Percentiles rank a stretch among this genome's conserved stretches.
Conservation (phyloP, 2,888 invertebrate genomes). For the Nemapogon koenigi region DNA sequence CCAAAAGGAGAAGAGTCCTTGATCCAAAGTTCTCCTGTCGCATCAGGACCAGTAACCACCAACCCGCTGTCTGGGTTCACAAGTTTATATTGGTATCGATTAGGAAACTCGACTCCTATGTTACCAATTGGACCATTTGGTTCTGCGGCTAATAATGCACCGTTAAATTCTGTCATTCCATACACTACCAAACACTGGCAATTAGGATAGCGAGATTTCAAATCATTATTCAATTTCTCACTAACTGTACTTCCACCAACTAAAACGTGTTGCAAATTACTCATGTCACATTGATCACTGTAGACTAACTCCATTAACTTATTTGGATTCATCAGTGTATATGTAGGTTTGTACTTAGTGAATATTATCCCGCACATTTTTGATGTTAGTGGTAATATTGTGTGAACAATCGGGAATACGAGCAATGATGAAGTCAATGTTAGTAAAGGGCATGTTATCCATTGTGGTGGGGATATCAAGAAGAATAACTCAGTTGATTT, state of each 20-base stretch:
- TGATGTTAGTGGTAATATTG: background rate
- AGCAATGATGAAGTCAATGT: background rate
- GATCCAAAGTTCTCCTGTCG: background rate
- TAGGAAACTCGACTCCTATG: background rate
- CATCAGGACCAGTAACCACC: background rate
- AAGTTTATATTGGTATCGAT: background rate
- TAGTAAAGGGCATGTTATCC: background rate
- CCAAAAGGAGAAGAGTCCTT: background rate
- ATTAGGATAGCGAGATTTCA: background rate
- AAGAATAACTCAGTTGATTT: background rate
- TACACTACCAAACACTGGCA: background rate
- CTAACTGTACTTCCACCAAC: background rate
- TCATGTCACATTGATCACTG: slow-evolving; percentile 1
- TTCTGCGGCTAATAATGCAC: background rate
- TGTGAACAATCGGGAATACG: background rate
- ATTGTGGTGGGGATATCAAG: slow-evolving; percentile 1
- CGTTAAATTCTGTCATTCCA: slow-evolving; percentile 1
- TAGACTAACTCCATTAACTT: background rate
- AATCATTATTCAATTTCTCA: background rate
- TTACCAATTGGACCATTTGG: background rate
- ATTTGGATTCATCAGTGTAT: background rate
- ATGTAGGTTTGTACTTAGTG: background rate
- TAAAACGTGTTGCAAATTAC: background rate
- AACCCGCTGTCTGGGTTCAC: background rate
- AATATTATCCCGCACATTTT: background rate